Percentiles rank a stretch among this genome's conserved stretches.
Conservation (phyloP, 2,113 vertebrate species). For the Speoplatyrhinus poulsoni region DNA sequence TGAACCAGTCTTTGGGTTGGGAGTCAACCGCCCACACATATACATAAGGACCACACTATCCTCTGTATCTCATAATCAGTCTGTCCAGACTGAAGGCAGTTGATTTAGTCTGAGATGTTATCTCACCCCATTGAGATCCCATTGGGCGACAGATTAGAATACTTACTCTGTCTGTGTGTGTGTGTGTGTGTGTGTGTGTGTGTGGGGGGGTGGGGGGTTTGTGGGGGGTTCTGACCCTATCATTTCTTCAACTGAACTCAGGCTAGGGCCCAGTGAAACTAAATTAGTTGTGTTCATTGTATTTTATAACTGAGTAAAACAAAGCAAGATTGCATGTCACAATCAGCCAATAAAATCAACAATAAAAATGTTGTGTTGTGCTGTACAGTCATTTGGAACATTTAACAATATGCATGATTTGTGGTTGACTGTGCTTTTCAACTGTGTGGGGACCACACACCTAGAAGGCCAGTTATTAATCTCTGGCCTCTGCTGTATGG, state of each 20-base stretch:
- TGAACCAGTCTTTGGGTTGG: too few relatives aligned
- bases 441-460: too few relatives aligned
- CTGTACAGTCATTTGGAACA: too few relatives aligned
- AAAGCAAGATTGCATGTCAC: slow-evolving; percentile 4
- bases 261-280: slow-evolving; percentile 17
- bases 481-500: background rate
- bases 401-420: too few relatives aligned
- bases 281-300: slow-evolving; percentile 10
- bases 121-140: slow-evolving; percentile 42
- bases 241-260: background rate
- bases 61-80: slow-evolving; percentile 39
- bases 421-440: too few relatives aligned
- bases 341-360: background rate
- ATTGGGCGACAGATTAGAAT: slow-evolving; percentile 53
- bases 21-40: too few relatives aligned
- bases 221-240: too few relatives aligned
- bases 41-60: slow-evolving; percentile 11
- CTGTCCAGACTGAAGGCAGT: slow-evolving; percentile 50
- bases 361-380: too few relatives aligned
- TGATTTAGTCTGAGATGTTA: slow-evolving; percentile 64
- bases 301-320: slow-evolving; percentile 4
- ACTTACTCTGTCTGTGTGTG: background rate
- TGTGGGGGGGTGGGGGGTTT: too few relatives aligned
- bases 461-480: too few relatives aligned
- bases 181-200: too few relatives aligned